Base-by-base conservation (phyloP, 2,797 vertebrate genomes). In the Spheniscus humboldti region DNA sequence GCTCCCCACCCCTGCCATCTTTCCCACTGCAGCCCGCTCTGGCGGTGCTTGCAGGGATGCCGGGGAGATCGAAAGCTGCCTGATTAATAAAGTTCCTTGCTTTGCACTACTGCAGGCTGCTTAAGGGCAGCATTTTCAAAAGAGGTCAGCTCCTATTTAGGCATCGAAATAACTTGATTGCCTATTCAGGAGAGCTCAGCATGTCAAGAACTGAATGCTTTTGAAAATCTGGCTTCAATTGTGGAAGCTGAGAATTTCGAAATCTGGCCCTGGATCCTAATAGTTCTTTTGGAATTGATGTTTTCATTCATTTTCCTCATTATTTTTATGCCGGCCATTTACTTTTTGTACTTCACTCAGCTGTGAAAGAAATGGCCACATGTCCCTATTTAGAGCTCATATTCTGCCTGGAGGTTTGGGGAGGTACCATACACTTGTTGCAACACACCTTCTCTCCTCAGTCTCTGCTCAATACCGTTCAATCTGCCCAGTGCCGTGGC, bases 211-310 rank as follows among this genome's bases (percentile, higher is more conserved):
- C 92, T 95, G 96, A 97, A 95, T 86, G 94, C 94, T 96, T 97
- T 97, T 94, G 94, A 92, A 95, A 97, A 93, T 96, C 96, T 97
- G 95, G 87, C 73, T 95, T 96, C 94, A 93, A 90, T 96, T 97
- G 96, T 95, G 69, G 94, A 96, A 95, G 94, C 94, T 95, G 94
- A 97, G 94, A 93, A 95, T 97, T 96, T 97, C 75, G 71, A 97
- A 97, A 97, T 97, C 94, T 95, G 93, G 92, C 84, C 85, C 81
- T 43, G 33, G 86, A 93, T 96, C 91, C 82, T 94, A 95, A 78
- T 72, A 92, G 94, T 93, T 93, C 96, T 95, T 96, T 97, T 91
- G 78, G 92, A 96, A 92, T 56, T 91, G 79, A 83, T 94, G 95
- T 96, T 96, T 97, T 96, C 76, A 92, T 96, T 97, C 84, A 92